Percentiles rank a stretch among this genome's conserved stretches.
phyloP scores from a whole-genome alignment of 2,113 vertebrate genomes.

The Thymallus thymallus region DNA sequence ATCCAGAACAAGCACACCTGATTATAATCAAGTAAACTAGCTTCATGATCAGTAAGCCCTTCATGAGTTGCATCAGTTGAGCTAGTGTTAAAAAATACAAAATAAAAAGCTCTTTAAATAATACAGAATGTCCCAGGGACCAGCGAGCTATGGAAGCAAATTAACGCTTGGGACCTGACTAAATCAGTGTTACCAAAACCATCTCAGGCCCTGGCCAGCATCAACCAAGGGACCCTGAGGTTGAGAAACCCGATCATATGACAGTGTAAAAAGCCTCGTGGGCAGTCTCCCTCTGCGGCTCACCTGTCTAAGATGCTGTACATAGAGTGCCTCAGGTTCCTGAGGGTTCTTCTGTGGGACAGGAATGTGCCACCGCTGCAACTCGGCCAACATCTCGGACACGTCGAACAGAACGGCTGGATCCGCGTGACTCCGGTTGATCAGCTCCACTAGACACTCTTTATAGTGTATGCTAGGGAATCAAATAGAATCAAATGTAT shows the following conservation, averaged over 20 bases:
- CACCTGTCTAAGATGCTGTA: conserved; percentile 62
- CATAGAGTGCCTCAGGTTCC: conserved; percentile 50
- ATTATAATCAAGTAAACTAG: neutral
- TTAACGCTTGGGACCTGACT: no score
- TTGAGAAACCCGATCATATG: no score
- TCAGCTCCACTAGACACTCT: conserved; percentile 70
- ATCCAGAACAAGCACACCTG: neutral
- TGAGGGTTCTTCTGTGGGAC: conserved; percentile 44
- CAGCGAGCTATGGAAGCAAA: no score
- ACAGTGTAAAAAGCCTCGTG: neutral
- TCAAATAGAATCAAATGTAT: neutral
- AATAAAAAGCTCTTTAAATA: no score
- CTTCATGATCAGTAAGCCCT: neutral
- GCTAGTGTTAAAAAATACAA: no score
- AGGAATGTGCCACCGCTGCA: conserved; percentile 59
- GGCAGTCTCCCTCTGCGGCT: conserved; percentile 9
- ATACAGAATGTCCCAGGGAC: no score
- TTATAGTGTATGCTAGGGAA: conserved; percentile 69
- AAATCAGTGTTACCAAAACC: no score
- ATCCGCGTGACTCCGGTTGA: conserved; percentile 63
- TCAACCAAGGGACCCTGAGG: no score
- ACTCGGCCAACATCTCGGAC: conserved; percentile 58
- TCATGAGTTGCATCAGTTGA: no score
- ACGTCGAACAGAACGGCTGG: conserved; percentile 58
- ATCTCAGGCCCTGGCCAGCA: no score